phyloP scores from a whole-genome alignment of 2,113 vertebrate species.

The Parus major region DNA sequence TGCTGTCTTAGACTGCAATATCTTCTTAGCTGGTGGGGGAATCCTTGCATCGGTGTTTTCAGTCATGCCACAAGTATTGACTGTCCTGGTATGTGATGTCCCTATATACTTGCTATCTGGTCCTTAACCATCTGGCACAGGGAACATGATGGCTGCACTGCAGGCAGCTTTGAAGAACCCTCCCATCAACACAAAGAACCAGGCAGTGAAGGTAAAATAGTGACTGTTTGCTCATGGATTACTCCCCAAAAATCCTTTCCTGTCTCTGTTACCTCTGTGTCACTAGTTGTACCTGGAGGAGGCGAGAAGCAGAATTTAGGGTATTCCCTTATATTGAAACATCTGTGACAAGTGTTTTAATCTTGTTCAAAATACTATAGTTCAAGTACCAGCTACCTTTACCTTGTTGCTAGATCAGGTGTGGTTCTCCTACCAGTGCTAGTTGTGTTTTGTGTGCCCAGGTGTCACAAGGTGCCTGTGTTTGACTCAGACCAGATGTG shows the following conservation, averaged over 20 bases:
- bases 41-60: background rate
- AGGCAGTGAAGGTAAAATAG: slow-evolving; percentile 89
- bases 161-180: slow-evolving; percentile 97
- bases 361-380: background rate
- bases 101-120: background rate
- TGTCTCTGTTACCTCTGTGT: background rate
- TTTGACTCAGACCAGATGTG: background rate
- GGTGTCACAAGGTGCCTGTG: background rate
- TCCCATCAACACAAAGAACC: slow-evolving; percentile 97
- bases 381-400: background rate
- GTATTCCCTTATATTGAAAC: background rate
- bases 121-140: slow-evolving; percentile 86
- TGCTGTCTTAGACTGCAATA: background rate
- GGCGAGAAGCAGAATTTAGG: background rate
- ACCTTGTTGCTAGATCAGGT: background rate
- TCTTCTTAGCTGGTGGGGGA: background rate
- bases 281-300: background rate
- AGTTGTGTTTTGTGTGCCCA: background rate
- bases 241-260: background rate
- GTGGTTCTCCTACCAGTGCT: fast-evolving
- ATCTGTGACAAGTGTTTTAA: fast-evolving
- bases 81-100: background rate
- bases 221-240: fast-evolving
- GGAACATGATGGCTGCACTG: slow-evolving; percentile 92
- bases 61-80: background rate